Evolutionary conservation across 2,113 vertebrate species (phyloP).

Genomic region (Vulpes ferrilata): DNA sequence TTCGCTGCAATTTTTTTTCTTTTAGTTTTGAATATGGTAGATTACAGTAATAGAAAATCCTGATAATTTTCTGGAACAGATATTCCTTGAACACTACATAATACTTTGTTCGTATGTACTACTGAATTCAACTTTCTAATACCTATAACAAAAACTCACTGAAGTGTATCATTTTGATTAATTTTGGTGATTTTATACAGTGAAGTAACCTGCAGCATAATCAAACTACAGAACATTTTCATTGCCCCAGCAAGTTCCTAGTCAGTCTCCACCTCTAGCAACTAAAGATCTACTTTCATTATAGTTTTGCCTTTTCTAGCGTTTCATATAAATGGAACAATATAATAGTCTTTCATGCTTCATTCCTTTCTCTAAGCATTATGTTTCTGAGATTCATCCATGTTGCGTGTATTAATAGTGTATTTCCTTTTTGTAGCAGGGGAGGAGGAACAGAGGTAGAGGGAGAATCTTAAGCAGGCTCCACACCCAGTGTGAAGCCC

Average conservation of each 20-base stretch:
- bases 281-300: not conserved
- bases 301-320: not conserved
- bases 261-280: not conserved
- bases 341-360: not conserved
- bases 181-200: not conserved
- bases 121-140: slow-evolving; percentile 19
- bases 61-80: slow-evolving; percentile 23
- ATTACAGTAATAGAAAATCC: not conserved
- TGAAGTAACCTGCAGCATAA: not conserved
- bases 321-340: not conserved
- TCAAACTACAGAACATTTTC: not conserved
- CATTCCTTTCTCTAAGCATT: not conserved
- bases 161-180: not conserved
- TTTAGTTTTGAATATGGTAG: not conserved
- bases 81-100: not conserved
- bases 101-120: not conserved
- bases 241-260: slow-evolving; percentile 2
- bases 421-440: not conserved
- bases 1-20: not conserved
- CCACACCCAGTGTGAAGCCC: not conserved
- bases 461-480: not conserved
- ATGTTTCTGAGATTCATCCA: not conserved
- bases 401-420: not conserved
- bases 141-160: not conserved
- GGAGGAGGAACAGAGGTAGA: too few relatives aligned